Base-by-base conservation (phyloP, 1,140 invertebrate species). In the Goniozus legneri region DNA sequence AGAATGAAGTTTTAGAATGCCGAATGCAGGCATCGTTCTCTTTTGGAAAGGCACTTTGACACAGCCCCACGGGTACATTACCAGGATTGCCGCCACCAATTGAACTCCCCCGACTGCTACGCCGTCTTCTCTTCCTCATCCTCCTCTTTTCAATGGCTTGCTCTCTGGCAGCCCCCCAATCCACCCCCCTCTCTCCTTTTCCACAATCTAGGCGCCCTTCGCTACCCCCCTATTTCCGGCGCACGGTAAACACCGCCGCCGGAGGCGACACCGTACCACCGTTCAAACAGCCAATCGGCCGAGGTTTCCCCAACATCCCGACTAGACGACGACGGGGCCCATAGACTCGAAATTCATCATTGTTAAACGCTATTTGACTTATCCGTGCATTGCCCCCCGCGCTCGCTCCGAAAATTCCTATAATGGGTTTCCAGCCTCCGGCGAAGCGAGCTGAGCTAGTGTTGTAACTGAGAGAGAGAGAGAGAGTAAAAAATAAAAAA, bases 41-140 rank as follows among this genome's bases (percentile, higher is more conserved):
- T 58, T 51, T 42, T 42, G 51, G 51, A 58, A n/a, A 58, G 52
- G 65, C 55, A 64, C 69, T 73, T 71, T 73, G 69, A 73, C 65
- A 47, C 38, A 63, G 63, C 65, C 68, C 70, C 73, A 65, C 62
- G 70, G 73, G 68, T 74, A 72, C 69, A 72, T 73, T 73, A 75
- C 64, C 51, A 64, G 61, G 59, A 74, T 74, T 65, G 67, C 62
- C 55, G 61, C 58, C 56, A 60, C 56, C 57, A 60, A 60, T 60
- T 60, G 56, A 60, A 58, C 57, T 58, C 39, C 48, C 56, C 45
- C 45, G 51, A 31, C 52, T 47, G 4, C 24, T 10, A 10, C 24
- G 24, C 38, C 30, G 24, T 8, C 35, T 21, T 13, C 38, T 10
- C 22, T 16, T 20, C 12, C 21, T 27, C 4, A 27, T 4, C 24